These are phyloP conservation scores for Manis javanica DNA, from an alignment of 2,797 vertebrate genomes.

Conservation along the genomic window DNA sequence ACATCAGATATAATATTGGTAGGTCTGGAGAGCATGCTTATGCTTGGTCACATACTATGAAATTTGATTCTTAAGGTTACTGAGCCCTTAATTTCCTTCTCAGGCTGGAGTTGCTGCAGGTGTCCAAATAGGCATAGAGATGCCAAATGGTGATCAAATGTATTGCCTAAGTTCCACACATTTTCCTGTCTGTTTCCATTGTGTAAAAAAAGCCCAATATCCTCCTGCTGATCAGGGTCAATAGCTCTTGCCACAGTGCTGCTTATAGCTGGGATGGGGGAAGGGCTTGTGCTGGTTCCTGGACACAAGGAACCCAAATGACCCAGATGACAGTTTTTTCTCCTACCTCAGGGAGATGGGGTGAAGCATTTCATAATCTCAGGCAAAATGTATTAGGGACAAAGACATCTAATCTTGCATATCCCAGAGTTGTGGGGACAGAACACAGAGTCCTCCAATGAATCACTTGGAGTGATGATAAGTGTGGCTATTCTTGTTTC, in stretches of 20 bases:
- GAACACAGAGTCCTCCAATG: background rate
- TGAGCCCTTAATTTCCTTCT: background rate
- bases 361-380: background rate
- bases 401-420: background rate
- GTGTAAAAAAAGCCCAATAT: background rate
- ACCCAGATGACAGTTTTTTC: background rate
- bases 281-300: background rate
- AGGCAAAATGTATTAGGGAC: background rate
- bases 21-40: background rate
- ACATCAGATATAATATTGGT: background rate
- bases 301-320: background rate
- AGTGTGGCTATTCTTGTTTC: background rate
- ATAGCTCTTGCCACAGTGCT: background rate
- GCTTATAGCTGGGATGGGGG: too few species aligned
- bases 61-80: background rate
- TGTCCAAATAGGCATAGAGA: background rate
- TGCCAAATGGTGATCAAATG: background rate
- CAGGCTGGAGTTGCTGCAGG: background rate
- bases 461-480: background rate
- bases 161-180: background rate
- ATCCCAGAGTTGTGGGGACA: background rate
- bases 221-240: background rate
- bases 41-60: background rate
- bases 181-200: background rate
- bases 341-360: background rate